Evolutionary conservation across 2,797 vertebrate genomes (phyloP).

Genomic region (Neoniphon sammara): DNA sequence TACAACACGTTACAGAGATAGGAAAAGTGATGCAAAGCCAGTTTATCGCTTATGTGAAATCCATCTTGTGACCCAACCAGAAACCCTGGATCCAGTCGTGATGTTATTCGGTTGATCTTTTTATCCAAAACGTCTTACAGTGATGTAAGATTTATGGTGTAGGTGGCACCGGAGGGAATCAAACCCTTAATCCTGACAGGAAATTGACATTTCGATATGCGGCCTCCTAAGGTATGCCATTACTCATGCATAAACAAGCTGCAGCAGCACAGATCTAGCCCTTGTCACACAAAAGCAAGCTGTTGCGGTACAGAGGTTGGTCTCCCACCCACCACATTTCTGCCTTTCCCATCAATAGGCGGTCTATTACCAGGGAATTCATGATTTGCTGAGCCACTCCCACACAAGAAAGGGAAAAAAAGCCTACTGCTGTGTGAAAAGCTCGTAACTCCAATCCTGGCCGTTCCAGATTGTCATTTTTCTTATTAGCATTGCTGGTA

Average conservation of each 20-base stretch:
- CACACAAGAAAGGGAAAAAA: conserved; percentile 5
- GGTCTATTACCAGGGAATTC: conserved; percentile 19
- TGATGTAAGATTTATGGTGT: not conserved
- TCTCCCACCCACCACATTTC: conserved; percentile 52
- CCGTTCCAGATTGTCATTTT: too few relatives aligned
- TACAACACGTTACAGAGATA: not conserved
- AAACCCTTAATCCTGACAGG: conserved; percentile 7
- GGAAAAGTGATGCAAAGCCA: conserved; percentile 16
- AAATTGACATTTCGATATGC: conserved; percentile 1
- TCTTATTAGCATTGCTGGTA: too few relatives aligned
- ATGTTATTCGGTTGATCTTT: not conserved
- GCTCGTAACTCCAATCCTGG: not conserved
- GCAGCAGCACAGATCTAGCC: conserved; percentile 37
- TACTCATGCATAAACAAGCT: conserved; percentile 54
- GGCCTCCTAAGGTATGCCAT: conserved; percentile 34
- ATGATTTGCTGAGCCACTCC: conserved; percentile 33
- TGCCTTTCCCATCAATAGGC: conserved; percentile 29
- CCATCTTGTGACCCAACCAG: not conserved
- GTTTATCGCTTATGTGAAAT: not conserved
- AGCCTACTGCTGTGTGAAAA: conserved; percentile 7
- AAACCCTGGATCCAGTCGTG: not conserved
- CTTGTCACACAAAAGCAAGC: conserved; percentile 49
- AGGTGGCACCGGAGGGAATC: not conserved
- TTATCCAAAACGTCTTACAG: not conserved
- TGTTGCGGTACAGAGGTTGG: conserved; percentile 38